A percentile compares a stretch with the other conserved stretches of the same genome.
These are phyloP conservation scores for Eretmodus cyanostictus DNA, from an alignment of 2,113 vertebrate species.

Conservation along the genomic window DNA sequence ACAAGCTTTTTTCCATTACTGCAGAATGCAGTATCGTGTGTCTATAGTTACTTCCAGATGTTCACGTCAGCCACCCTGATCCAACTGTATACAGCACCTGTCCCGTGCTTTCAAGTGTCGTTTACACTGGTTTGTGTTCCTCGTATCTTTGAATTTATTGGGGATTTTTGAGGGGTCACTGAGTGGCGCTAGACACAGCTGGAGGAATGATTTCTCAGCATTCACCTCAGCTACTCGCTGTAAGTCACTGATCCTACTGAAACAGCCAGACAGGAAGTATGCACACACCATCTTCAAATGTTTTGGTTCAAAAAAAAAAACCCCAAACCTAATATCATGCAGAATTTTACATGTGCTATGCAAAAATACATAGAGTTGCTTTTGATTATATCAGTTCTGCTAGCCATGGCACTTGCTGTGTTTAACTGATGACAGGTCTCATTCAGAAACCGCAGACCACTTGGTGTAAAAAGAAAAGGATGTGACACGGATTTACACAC, in stretches of 20 bases:
- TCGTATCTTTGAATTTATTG: conserved; percentile 10
- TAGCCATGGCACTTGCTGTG: neutral
- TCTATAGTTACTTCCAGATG: neutral
- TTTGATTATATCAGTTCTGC: neutral
- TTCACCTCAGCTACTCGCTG: neutral
- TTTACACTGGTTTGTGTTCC: neutral
- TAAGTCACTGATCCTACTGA: neutral
- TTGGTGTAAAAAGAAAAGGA: neutral
- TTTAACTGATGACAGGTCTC: neutral
- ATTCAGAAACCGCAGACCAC: neutral
- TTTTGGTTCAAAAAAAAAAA: neutral
- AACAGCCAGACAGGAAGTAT: neutral
- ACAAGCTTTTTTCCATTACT: neutral
- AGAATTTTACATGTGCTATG: neutral
- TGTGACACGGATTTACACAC: neutral
- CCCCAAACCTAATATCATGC: fast-evolving
- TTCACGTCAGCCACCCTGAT: neutral
- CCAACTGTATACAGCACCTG: neutral
- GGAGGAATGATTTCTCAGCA: neutral
- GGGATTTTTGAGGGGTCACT: neutral
- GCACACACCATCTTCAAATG: neutral
- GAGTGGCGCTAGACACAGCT: neutral
- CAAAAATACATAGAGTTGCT: neutral
- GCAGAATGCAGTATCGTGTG: neutral
- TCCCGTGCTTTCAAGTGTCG: neutral